Conservation (phyloP, 2,113 vertebrate species). For the Limanda limanda region DNA sequence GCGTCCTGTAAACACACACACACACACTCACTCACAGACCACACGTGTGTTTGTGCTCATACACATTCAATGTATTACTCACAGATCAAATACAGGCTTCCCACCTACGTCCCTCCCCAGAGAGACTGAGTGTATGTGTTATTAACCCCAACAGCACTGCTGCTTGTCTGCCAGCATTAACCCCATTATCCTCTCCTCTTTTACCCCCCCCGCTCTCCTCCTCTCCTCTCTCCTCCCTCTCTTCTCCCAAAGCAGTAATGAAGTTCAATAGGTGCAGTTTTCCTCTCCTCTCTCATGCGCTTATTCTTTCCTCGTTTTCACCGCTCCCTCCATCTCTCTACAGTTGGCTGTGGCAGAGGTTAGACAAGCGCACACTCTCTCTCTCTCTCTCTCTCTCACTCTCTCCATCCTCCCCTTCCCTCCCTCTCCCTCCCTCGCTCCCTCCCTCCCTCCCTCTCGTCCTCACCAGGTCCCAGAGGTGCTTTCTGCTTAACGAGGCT, state of each 20-base stretch:
- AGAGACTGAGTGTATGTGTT: slow-evolving; percentile 63
- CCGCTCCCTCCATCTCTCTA: slow-evolving; percentile 52
- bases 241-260: slow-evolving; percentile 45
- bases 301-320: slow-evolving; percentile 69
- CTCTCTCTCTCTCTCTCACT: not conserved
- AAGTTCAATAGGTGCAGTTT: slow-evolving; percentile 66
- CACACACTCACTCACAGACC: slow-evolving; percentile 20
- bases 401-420: not conserved
- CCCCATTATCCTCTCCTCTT: slow-evolving; percentile 71
- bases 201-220: slow-evolving; percentile 7
- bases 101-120: slow-evolving; percentile 67
- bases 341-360: slow-evolving; percentile 72
- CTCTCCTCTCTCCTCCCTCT: slow-evolving; percentile 22
- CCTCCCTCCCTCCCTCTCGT: slow-evolving; percentile 5
- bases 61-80: slow-evolving; percentile 69
- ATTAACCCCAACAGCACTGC: slow-evolving; percentile 71
- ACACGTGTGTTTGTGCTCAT: slow-evolving; percentile 40
- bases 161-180: slow-evolving; percentile 74
- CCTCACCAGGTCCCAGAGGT: slow-evolving; percentile 86
- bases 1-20: slow-evolving; percentile 37
- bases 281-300: slow-evolving; percentile 55
- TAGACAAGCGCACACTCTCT: slow-evolving; percentile 65
- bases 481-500: slow-evolving; percentile 88
- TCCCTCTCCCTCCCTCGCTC: slow-evolving; percentile 2
- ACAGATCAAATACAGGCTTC: slow-evolving; percentile 70